These are phyloP conservation scores for Ptychoptera albimana DNA, from an alignment of 2,888 invertebrate species.

Conservation along the genomic window DNA sequence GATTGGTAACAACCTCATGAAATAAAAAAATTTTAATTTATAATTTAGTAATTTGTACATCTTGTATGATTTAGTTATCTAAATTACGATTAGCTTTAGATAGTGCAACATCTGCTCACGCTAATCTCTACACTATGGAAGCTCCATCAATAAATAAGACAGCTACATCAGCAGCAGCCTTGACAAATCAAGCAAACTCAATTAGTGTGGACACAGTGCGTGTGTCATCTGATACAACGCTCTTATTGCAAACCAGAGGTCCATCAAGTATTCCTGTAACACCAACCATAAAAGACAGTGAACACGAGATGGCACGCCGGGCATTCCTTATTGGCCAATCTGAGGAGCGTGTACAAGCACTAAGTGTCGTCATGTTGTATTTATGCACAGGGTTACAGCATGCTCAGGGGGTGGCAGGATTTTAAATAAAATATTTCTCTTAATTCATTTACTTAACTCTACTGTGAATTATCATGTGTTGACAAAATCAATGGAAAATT, in stretches of 20 bases:
- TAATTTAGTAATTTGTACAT: not conserved
- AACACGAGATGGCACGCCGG: constrained; percentile 11
- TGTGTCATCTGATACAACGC: constrained; percentile 7
- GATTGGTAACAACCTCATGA: constrained; percentile 50
- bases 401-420: constrained; percentile 25
- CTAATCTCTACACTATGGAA: constrained; percentile 26
- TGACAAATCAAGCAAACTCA: constrained; percentile 6
- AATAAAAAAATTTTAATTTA: not conserved
- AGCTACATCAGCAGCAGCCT: constrained; percentile 12
- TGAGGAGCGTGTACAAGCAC: constrained; percentile 75
- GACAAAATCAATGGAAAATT: constrained; percentile 1
- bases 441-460: constrained; percentile 2
- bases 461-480: constrained; percentile 9
- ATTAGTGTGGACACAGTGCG: not conserved
- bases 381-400: constrained; percentile 83
- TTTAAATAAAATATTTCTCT: constrained; percentile 20
- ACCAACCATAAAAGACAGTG: constrained; percentile 4
- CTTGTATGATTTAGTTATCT: constrained; percentile 39
- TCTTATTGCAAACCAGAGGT: constrained; percentile 11
- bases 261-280: constrained; percentile 3
- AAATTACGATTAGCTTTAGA: constrained; percentile 62
- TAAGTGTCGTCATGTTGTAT: constrained; percentile 86
- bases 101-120: constrained; percentile 44
- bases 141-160: constrained; percentile 33
- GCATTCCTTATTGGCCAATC: constrained; percentile 42